phyloP scores from a whole-genome alignment of 1,140 invertebrate species.

The Drosophila auraria region DNA sequence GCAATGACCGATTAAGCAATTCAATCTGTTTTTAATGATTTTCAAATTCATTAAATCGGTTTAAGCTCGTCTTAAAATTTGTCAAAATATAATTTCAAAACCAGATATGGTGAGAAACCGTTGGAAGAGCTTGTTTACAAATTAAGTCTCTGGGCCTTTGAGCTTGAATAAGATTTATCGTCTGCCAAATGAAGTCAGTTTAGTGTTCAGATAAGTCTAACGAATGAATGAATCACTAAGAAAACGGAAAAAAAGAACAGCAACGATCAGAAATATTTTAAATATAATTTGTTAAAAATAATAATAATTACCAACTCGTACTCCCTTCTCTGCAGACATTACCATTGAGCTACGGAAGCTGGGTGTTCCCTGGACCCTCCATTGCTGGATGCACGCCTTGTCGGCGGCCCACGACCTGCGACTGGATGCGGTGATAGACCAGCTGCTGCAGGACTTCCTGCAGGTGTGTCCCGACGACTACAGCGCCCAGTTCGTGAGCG shows the following conservation, averaged over 20 bases:
- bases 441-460: constrained; percentile 95
- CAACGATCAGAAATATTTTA: too few relatives aligned
- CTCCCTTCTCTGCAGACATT: constrained; percentile 87
- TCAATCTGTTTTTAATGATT: constrained; percentile 21
- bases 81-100: constrained; percentile 14
- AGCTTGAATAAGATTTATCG: constrained; percentile 9
- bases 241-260: not conserved
- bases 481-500: constrained; percentile 94
- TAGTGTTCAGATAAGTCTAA: too few relatives aligned
- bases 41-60: constrained; percentile 12
- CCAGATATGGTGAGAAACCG: constrained; percentile 10
- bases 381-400: constrained; percentile 96
- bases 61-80: constrained; percentile 14
- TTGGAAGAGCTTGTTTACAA: constrained; percentile 30
- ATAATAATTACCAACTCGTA: not conserved
- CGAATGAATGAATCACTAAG: not conserved
- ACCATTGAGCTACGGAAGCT: constrained; percentile 93
- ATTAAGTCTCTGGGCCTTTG: not conserved
- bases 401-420: constrained; percentile 93
- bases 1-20: constrained; percentile 32
- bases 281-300: too few relatives aligned
- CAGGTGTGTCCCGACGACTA: constrained; percentile 94
- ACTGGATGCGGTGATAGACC: constrained; percentile 94
- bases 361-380: constrained; percentile 94
- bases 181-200: too few relatives aligned